Conservation (phyloP, 2,888 invertebrate species). For the Polydrusus pterygomalis region DNA sequence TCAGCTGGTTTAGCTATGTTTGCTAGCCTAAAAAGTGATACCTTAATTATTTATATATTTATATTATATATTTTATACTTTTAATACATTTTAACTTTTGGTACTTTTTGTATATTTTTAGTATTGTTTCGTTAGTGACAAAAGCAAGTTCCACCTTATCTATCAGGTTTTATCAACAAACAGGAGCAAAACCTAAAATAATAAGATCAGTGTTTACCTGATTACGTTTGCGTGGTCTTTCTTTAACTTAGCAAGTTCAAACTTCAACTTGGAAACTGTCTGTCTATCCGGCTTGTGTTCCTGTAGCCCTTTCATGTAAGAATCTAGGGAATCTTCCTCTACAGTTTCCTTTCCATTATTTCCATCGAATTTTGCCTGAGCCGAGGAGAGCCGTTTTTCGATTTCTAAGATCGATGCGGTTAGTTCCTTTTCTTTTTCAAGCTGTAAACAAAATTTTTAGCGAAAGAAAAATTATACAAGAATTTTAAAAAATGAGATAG, state of each 20-base stretch:
- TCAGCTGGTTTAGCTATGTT: constrained; percentile 83
- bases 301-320: constrained; percentile 84
- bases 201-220: too few relatives aligned
- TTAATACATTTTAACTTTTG: too few relatives aligned
- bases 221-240: constrained; percentile 81
- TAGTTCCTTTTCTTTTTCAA: constrained; percentile 76
- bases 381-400: constrained; percentile 73
- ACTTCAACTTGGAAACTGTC: constrained; percentile 80
- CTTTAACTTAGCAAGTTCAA: constrained; percentile 80
- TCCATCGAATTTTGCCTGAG: constrained; percentile 66
- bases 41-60: too few relatives aligned
- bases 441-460: constrained; percentile 70
- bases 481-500: background rate
- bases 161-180: too few relatives aligned
- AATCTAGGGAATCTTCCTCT: constrained; percentile 86
- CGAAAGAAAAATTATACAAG: background rate
- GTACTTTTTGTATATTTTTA: too few relatives aligned
- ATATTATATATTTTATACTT: too few relatives aligned
- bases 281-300: constrained; percentile 73
- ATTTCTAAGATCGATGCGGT: constrained; percentile 76
- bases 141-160: too few relatives aligned
- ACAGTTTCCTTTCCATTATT: constrained; percentile 63
- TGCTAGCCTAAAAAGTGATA: constrained; percentile 74
- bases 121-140: too few relatives aligned
- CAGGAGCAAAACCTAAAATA: too few relatives aligned